Evolutionary conservation across 1,140 invertebrate species (phyloP).

Genomic region (Pseudomyrmex concolor): DNA sequence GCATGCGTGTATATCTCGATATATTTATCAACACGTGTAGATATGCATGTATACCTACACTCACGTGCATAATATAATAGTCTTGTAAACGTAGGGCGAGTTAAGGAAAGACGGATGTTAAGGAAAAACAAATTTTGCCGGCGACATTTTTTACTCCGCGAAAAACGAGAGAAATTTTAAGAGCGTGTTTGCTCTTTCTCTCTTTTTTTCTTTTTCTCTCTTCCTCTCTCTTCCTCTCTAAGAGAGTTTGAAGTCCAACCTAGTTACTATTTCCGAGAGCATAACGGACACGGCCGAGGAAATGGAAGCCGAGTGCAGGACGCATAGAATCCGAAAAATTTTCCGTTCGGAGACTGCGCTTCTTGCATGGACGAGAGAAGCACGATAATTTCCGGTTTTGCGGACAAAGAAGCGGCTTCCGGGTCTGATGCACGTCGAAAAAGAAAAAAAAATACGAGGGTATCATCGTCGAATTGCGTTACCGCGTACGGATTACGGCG

Average conservation of each 20-base stretch:
- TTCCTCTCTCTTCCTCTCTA: no score
- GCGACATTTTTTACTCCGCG: background rate
- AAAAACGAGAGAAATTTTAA: background rate
- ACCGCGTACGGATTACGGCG: background rate
- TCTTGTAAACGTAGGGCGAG: background rate
- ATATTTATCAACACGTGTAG: background rate
- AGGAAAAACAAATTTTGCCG: conserved; percentile 11
- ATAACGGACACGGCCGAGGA: background rate
- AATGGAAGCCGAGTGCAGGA: conserved; percentile 23
- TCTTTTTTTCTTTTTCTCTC: no score
- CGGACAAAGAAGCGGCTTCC: background rate
- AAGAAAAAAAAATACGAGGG: background rate
- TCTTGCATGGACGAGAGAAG: background rate
- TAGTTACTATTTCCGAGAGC: conserved; percentile 12
- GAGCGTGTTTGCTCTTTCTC: no score
- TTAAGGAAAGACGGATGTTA: background rate
- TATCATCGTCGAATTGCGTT: no score
- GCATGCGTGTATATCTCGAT: background rate
- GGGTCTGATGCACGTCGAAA: background rate
- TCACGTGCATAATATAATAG: conserved; percentile 49
- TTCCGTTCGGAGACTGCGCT: background rate
- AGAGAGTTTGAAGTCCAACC: background rate
- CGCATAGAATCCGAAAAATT: conserved; percentile 41
- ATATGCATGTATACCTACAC: background rate
- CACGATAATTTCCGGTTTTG: conserved; percentile 33